Evolutionary conservation across 2,797 vertebrate species (phyloP), one percentile per base, ranked within the genome.

Genomic region (Chaetodon trifasciatus): DNA sequence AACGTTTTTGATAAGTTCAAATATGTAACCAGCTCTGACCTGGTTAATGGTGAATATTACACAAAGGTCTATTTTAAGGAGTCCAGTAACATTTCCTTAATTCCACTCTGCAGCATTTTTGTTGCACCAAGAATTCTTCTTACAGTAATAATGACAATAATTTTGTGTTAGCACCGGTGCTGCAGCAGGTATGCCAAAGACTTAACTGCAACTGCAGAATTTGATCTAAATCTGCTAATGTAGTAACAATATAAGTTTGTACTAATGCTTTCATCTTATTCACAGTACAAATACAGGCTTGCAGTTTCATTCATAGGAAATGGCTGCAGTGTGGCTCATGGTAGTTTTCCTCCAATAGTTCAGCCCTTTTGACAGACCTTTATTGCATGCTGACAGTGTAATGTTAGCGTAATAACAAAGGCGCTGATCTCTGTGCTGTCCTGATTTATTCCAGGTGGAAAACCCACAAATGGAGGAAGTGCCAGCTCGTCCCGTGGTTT

Each of bases 391-490:
- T 35, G 8, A 61, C 67, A 39, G 70, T 67, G 16, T 12, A 44
- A 4, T 64, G 57, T 0, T 40, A 10, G 2, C 52, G 9, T 75
- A 8, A 42, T 12, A 6, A 35, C 2, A 0, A 55, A 64, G 28
- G 4, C 1, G 4, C 0, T 53, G 8, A 56, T 8, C 21, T 1
- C 35, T 65, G 0, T 7, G 21, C 24, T 49, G 56, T 62, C 37
- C 37, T 55, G 24, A 24, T 64, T 69, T 24, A 5, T 89, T 94
- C 44, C 88, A 99, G 98, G 84, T 99, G 98, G 98, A 99, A 99
- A 91, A 97, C 97, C 1, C 98, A 99, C 92, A 99, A 99, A 73
- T 99, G 98, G 98, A 97, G 97, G 67, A 95, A 97, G 70, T 99
- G 98, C 93, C 98, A 98, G 72, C 92, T 99, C 65, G 98, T 99